Evolutionary conservation across 2,888 invertebrate species (phyloP), one percentile per base, ranked within the genome.

Genomic region (Ashinkailepas kermadecensis): DNA sequence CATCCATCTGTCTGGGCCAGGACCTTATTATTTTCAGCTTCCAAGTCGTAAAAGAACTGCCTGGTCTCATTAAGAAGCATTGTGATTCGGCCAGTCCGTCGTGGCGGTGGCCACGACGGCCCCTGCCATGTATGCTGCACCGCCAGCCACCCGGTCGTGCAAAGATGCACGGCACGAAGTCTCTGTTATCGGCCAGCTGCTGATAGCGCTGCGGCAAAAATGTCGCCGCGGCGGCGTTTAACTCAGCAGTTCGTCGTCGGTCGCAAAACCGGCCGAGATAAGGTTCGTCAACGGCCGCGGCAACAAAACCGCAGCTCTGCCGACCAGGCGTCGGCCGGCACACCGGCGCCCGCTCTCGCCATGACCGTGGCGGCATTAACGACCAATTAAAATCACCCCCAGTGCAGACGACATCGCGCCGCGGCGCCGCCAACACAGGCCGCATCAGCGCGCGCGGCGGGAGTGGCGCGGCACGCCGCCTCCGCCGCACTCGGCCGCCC

Each of bases 381-480:
- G 25, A 39, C 70, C 70, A 70, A 70, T 39, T 70, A 70, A 70
- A 70, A 70, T 70, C 70, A 70, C 70, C 70, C 25, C 70, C 13
- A 39, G 15, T 12, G 15, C 23, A 4, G 70, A 70, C 15, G 15
- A 13, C 13, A 70, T 70, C 70, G 39, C 65, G 39, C 15, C 15
- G 15, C 70, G 12, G 70, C 39, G 70, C 25, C 70, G 23, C 15
- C 70, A 15, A 39, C 39, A 39, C 23, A 23, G 25, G 70, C 39
- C 39, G 15, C 39, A 15, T 15, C 70, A 15, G 39, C 6, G 15
- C 25, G 39, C 70, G 13, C 62, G 13, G 62, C 62, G 18, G 18
- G 9, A 8, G 64, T 64, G 64, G 64, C 64, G 64, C 64, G 64
- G n/a, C 64, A n/a, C 64, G 21, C 8, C 10, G 64, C 8, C 8